Percentiles rank a stretch among this genome's conserved stretches.
These are phyloP conservation scores for Luidia sarsii DNA, from an alignment of 53 echinoderm and acorn worm species.

Conservation along the genomic window DNA sequence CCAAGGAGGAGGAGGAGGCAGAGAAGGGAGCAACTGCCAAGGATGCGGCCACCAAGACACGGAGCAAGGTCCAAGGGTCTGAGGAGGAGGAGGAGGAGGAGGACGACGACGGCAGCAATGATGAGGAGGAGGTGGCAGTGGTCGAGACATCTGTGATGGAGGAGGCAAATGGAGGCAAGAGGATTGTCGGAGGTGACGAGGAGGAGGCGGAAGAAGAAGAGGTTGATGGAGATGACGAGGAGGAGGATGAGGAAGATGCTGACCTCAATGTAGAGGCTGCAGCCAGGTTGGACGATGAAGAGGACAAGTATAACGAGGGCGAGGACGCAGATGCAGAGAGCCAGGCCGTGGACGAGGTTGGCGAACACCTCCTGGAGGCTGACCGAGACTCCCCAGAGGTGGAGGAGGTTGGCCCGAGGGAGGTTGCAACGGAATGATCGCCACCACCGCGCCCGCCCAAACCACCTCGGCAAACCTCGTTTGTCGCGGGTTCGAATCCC, in stretches of 20 bases:
- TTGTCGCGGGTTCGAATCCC: too few relatives aligned
- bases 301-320: background rate
- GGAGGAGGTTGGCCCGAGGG: too few relatives aligned
- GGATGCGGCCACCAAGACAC: slow-evolving; percentile 8
- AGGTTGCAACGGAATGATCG: too few relatives aligned
- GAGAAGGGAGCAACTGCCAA: too few relatives aligned
- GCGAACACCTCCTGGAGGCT: slow-evolving; percentile 14
- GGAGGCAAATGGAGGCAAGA: slow-evolving; percentile 10
- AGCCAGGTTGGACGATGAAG: background rate
- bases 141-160: background rate
- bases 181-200: slow-evolving; percentile 22
- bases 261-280: background rate
- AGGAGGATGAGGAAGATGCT: slow-evolving; percentile 41
- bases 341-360: slow-evolving; percentile 31
- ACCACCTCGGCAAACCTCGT: too few relatives aligned
- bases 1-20: background rate
- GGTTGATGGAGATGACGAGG: slow-evolving; percentile 47
- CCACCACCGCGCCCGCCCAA: too few relatives aligned
- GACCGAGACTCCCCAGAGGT: too few relatives aligned
- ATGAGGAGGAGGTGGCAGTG: background rate
- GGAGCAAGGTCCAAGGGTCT: background rate
- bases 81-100: slow-evolving; percentile 13
- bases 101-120: background rate
- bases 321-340: too few relatives aligned
- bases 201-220: slow-evolving; percentile 33